Percentiles rank a stretch among this genome's conserved stretches.
These are phyloP conservation scores for Menura novaehollandiae DNA, from an alignment of 2,113 vertebrate genomes.

Conservation along the genomic window DNA sequence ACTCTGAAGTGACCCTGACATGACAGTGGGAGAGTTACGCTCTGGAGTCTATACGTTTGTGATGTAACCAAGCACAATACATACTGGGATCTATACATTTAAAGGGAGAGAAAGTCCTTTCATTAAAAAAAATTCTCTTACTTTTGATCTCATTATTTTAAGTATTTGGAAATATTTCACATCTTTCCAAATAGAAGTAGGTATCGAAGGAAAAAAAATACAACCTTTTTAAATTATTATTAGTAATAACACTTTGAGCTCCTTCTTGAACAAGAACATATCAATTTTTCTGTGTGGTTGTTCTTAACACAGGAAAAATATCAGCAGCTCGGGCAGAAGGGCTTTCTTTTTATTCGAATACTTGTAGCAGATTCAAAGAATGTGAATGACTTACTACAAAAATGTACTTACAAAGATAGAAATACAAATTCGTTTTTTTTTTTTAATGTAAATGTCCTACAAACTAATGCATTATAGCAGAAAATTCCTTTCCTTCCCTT, in stretches of 20 bases:
- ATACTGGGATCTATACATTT: neutral
- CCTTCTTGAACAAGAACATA: neutral
- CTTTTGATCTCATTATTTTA: neutral
- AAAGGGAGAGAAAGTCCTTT: neutral
- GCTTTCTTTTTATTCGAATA: neutral
- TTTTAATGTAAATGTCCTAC: neutral
- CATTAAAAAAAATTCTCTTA: neutral
- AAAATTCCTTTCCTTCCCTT: constrained; percentile 15
- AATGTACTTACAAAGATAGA: neutral
- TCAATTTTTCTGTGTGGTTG: neutral
- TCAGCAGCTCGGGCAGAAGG: neutral
- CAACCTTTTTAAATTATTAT: neutral
- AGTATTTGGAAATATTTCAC: neutral
- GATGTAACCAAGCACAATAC: neutral
- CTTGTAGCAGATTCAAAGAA: neutral
- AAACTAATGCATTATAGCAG: neutral
- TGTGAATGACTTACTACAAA: neutral
- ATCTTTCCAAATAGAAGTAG: neutral
- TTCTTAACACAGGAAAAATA: neutral
- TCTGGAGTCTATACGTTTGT: neutral
- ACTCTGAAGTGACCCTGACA: neutral
- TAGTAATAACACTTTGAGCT: neutral
- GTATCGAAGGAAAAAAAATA: neutral
- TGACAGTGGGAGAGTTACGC: neutral
- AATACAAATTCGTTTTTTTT: neutral